phyloP scores from a whole-genome alignment of 2,888 invertebrate genomes.

The Bibio marci region DNA sequence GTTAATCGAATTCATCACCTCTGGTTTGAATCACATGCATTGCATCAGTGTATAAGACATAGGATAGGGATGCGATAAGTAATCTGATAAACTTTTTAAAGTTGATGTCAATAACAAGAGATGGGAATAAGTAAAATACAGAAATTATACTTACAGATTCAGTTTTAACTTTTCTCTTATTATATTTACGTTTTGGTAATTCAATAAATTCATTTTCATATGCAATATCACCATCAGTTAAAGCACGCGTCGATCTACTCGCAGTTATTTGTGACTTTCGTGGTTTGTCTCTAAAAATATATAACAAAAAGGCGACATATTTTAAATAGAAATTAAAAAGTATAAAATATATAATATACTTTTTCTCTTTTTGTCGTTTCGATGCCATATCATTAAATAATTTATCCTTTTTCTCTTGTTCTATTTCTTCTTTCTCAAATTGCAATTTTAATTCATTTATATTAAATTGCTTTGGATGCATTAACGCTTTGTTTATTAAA shows the following conservation, averaged over 20 bases:
- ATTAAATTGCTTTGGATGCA: constrained; percentile 51
- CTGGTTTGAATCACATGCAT: no score
- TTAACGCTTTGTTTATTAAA: constrained; percentile 58
- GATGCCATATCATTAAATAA: constrained; percentile 1
- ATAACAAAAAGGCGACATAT: not conserved
- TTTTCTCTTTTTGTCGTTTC: constrained; percentile 1
- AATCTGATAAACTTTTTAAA: no score
- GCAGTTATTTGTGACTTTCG: constrained; percentile 6
- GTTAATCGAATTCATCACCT: no score
- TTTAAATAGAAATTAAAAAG: not conserved
- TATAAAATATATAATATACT: not conserved
- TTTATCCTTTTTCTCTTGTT: constrained; percentile 9
- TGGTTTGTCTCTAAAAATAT: not conserved
- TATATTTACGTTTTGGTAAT: no score
- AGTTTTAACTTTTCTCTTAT: no score
- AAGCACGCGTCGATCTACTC: not conserved
- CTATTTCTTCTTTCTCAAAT: constrained; percentile 28
- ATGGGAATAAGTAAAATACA: no score
- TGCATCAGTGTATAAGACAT: no score
- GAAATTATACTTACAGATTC: no score
- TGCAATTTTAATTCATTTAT: constrained; percentile 40
- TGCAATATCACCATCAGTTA: constrained; percentile 7
- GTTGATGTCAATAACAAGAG: no score
- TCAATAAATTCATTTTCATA: constrained; percentile 8
- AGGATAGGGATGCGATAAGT: no score